phyloP scores from a whole-genome alignment of 64 coral and sea anemone genomes.

The Montipora cactus region DNA sequence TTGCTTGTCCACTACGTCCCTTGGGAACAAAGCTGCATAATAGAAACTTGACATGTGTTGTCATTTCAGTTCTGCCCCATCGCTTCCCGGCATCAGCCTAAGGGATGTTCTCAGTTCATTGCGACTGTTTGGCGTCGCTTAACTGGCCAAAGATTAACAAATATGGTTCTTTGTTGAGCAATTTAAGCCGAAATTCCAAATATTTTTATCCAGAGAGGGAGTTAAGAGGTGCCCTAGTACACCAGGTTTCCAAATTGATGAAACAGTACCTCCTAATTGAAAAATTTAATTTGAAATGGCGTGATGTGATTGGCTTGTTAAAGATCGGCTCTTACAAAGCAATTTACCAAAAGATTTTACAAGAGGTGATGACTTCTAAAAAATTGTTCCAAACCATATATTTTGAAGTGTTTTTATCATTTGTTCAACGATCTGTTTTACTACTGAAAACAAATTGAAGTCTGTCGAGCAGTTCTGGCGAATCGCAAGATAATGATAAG shows the following conservation, averaged over 20 bases:
- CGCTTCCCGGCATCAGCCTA: background rate
- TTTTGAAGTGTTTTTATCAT: background rate
- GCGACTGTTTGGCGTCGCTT: constrained; percentile 19
- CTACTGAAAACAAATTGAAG: background rate
- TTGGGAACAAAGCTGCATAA: constrained; percentile 25
- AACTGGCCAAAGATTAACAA: constrained; percentile 29
- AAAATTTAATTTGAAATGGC: constrained; percentile 23
- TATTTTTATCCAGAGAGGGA: background rate
- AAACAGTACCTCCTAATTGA: constrained; percentile 19
- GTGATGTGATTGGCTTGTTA: constrained; percentile 24
- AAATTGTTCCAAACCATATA: constrained; percentile 1
- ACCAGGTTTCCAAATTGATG: background rate
- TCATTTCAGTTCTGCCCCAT: constrained; percentile 29
- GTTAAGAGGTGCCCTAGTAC: background rate
- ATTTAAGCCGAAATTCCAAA: background rate
- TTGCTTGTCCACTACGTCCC: background rate
- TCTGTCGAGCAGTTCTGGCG: too few relatives aligned
- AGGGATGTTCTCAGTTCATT: background rate
- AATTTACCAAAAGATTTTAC: background rate
- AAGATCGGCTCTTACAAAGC: background rate
- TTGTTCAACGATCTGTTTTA: constrained; percentile 34
- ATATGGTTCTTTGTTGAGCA: constrained; percentile 6
- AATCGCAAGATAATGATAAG: too few relatives aligned
- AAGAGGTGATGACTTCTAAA: constrained; percentile 15
- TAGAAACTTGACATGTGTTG: constrained; percentile 32